Conservation (phyloP, 2,797 vertebrate species). For the Zalophus californianus region DNA sequence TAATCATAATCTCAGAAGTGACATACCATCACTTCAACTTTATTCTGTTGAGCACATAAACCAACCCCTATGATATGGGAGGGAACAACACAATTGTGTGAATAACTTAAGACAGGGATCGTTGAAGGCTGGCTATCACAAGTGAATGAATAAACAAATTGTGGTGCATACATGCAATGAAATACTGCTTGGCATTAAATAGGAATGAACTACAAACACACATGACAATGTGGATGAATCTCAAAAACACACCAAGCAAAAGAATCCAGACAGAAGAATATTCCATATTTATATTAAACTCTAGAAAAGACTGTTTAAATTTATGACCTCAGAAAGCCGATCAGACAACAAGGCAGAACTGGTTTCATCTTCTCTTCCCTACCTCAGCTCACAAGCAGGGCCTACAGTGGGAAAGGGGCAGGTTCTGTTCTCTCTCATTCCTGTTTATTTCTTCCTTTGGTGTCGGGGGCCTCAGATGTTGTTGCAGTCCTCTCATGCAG, state of each 20-base stretch:
- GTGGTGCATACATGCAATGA: not conserved
- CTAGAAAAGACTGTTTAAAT: not conserved
- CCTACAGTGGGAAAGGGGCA: not conserved
- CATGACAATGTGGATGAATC: not conserved
- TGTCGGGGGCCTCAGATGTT: not conserved
- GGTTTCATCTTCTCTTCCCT: not conserved
- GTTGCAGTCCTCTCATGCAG: not conserved
- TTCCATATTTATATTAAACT: not conserved
- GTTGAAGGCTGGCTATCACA: not conserved
- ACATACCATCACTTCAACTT: not conserved
- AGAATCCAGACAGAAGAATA: not conserved
- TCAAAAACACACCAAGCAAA: not conserved
- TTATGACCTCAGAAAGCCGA: not conserved
- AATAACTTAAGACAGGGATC: not conserved
- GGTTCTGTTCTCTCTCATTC: not conserved
- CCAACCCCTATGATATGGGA: not conserved
- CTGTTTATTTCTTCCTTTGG: not conserved
- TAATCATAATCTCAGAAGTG: not conserved
- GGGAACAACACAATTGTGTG: not conserved
- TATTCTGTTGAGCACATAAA: not conserved
- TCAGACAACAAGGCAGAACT: not conserved
- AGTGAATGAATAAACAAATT: not conserved
- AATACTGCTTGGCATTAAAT: not conserved
- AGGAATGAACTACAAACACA: not conserved
- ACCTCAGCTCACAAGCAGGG: not conserved